Evolutionary conservation across 2,113 vertebrate genomes (phyloP), one percentile per base, ranked within the genome.

Genomic region (Hydrolagus affinis): DNA sequence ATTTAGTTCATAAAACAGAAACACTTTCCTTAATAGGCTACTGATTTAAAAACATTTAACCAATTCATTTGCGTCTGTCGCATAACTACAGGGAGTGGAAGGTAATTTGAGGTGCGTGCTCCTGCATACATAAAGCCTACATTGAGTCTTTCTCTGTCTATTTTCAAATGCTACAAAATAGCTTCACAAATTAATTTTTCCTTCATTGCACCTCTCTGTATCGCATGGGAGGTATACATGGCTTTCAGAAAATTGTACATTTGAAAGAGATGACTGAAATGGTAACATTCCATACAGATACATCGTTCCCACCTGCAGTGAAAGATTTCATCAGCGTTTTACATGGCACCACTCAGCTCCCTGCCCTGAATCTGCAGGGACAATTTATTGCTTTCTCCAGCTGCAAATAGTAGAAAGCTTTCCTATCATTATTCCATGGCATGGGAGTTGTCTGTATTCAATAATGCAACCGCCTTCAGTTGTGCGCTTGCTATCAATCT

Each of bases 1-100:
- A 17, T 75, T 21, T 19, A 75, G 17, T 75, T 57, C 56, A 30
- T 21, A 75, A 44, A 75, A 56, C 32, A 75, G 72, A 56, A 74
- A 74, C 44, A 19, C 28, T 75, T 75, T 75, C 73, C 56, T 11
- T 56, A 56, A 75, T 75, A 21, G 11, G 72, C 56, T 75, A 75
- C 73, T 75, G 73, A 56, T 75, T 75, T 75, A 44, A 75, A 75
- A 75, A 75, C 73, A 75, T 75, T 75, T 75, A 75, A 75, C 56
- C 73, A 57, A 75, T 75, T 75, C 56, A 75, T 75, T 75, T 8
- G 19, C 73, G 56, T 75, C 73, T 56, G 32, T 30, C 8, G 32
- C 14, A 75, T 9, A 44, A 44, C 73, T 17, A 75, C n/a, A 15
- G 21, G 56, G 75, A 78, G 57, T 17, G 10, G 56, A 59, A 60